Evolutionary conservation across 2,888 invertebrate genomes (phyloP).

Genomic region (Criorhina ranunculi): DNA sequence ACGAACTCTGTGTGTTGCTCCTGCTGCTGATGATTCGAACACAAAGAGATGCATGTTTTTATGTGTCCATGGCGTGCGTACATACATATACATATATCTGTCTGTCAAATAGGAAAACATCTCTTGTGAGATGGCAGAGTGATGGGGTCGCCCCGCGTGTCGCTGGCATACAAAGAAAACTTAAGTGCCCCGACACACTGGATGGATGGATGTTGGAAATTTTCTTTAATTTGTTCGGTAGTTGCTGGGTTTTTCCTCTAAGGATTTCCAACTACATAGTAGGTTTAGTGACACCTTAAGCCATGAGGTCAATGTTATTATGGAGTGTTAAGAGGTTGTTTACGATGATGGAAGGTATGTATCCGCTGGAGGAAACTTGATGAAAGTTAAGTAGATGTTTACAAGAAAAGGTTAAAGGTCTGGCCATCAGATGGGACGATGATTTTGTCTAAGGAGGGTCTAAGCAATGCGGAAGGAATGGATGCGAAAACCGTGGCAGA

Average conservation of each 20-base stretch:
- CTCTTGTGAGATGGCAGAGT: slow-evolving; percentile 33
- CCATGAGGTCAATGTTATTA: slow-evolving; percentile 26
- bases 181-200: slow-evolving; percentile 65
- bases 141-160: slow-evolving; percentile 62
- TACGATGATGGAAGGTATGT: slow-evolving; percentile 26
- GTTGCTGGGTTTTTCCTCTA: neutral
- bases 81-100: slow-evolving; percentile 47
- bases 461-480: too few species aligned
- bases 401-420: neutral
- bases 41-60: slow-evolving; percentile 73
- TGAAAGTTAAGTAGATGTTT: slow-evolving; percentile 24
- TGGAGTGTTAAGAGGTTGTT: slow-evolving; percentile 47
- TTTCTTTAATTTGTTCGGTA: slow-evolving; percentile 62
- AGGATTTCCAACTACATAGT: slow-evolving; percentile 44
- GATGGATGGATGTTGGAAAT: slow-evolving; percentile 42
- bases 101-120: slow-evolving; percentile 69
- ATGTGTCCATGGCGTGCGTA: slow-evolving; percentile 52
- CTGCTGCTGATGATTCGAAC: slow-evolving; percentile 44
- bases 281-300: slow-evolving; percentile 59
- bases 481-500: too few species aligned
- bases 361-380: slow-evolving; percentile 12
- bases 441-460: too few species aligned
- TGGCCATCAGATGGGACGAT: neutral
- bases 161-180: slow-evolving; percentile 55
- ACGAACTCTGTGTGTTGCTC: neutral